Evolutionary conservation across 1,140 invertebrate species (phyloP).

Genomic region (Neoseiulus cucumeris): DNA sequence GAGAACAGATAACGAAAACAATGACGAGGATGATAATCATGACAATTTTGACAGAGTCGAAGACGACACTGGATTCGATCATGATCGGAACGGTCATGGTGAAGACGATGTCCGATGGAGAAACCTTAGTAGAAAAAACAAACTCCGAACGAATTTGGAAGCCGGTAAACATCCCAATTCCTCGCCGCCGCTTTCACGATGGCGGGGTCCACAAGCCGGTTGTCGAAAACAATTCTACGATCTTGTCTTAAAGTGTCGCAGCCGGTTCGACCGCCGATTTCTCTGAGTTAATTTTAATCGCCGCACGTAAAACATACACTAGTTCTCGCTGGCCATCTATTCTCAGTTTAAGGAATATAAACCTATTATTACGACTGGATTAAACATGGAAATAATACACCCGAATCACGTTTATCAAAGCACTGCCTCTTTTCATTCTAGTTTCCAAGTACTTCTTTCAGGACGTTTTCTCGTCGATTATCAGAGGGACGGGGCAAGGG

Average conservation of each 20-base stretch:
- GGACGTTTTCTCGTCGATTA: too few relatives aligned
- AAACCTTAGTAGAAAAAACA: too few relatives aligned
- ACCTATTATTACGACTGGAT: slow-evolving; percentile 7
- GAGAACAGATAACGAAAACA: not conserved
- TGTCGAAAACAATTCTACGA: too few relatives aligned
- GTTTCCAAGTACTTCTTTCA: too few relatives aligned
- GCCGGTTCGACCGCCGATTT: too few relatives aligned
- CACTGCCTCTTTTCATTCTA: not conserved
- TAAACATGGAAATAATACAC: slow-evolving; percentile 10
- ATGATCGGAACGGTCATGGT: not conserved
- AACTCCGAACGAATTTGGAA: too few relatives aligned
- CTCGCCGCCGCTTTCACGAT: too few relatives aligned
- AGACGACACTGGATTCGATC: not conserved
- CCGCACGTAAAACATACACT: slow-evolving; percentile 9
- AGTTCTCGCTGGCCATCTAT: slow-evolving; percentile 9
- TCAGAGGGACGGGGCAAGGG: too few relatives aligned
- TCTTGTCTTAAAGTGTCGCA: too few relatives aligned
- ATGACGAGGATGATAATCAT: not conserved
- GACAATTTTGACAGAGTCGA: not conserved
- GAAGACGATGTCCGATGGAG: not conserved
- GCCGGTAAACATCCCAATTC: too few relatives aligned
- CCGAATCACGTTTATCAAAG: slow-evolving; percentile 11
- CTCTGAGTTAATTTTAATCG: not conserved
- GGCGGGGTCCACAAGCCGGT: too few relatives aligned
- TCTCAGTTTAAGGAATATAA: slow-evolving; percentile 4